Conservation (phyloP, 2,113 vertebrate species). For the Ariopsis seemanni region DNA sequence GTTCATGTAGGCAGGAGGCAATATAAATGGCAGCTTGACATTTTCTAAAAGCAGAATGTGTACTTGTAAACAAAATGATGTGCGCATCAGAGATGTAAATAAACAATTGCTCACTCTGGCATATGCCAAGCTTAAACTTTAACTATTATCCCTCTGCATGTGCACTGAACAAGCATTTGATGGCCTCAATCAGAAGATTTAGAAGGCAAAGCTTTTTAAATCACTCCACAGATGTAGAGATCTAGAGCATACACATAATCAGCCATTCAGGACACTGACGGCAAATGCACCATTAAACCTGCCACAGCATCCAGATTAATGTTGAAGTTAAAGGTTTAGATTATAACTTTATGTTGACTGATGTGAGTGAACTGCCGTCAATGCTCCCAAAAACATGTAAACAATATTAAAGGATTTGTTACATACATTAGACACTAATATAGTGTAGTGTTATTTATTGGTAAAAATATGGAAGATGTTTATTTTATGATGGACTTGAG, state of each 20-base stretch:
- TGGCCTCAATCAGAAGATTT: conserved; percentile 36
- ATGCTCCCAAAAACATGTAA: not conserved
- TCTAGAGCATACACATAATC: conserved; percentile 15
- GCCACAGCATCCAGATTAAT: not conserved
- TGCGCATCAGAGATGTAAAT: conserved; percentile 24
- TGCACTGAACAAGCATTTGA: conserved; percentile 13
- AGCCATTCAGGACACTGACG: conserved; percentile 10
- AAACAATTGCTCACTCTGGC: conserved; percentile 19
- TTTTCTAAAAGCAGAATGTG: conserved; percentile 17
- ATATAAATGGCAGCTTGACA: conserved; percentile 36
- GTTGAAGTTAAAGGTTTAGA: not conserved
- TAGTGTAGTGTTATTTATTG: not conserved
- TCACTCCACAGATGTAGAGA: conserved; percentile 7
- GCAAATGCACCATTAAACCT: conserved; percentile 6
- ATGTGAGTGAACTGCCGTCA: not conserved
- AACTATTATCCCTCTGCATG: conserved; percentile 9
- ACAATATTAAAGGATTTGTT: not conserved
- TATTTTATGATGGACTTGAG: not conserved
- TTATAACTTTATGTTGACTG: not conserved
- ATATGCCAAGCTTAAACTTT: conserved; percentile 28
- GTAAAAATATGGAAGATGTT: not conserved
- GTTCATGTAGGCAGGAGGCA: conserved; percentile 1
- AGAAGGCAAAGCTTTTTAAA: conserved; percentile 43
- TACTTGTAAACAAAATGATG: conserved; percentile 20
- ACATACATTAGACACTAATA: not conserved